Percentiles rank a stretch among this genome's conserved stretches.
Evolutionary conservation across 1,140 invertebrate genomes (phyloP).

Genomic region (Megathymus violae): DNA sequence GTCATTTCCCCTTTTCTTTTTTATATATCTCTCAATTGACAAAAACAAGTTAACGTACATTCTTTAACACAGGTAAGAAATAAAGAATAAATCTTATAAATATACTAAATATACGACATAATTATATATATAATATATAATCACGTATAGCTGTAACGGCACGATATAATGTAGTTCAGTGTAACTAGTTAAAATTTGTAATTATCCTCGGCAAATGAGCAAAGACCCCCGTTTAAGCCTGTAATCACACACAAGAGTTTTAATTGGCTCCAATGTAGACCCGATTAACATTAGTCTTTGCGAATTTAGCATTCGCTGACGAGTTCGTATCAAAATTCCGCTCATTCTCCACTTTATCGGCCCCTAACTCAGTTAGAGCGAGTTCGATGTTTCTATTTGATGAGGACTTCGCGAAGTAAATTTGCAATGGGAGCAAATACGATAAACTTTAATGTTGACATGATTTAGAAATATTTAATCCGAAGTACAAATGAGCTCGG

Average conservation of each 20-base stretch:
- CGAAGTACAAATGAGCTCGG: slow-evolving; percentile 17
- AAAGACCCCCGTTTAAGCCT: background rate
- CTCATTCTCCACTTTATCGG: slow-evolving; percentile 43
- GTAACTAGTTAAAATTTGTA: background rate
- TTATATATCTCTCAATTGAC: no score
- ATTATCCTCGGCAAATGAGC: background rate
- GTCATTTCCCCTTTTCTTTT: no score
- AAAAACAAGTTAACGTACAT: no score
- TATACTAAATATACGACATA: no score
- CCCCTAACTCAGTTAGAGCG: slow-evolving; percentile 37
- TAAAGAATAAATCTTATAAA: no score
- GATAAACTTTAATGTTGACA: slow-evolving; percentile 44
- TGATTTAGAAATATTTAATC: slow-evolving; percentile 41
- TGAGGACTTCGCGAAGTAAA: slow-evolving; percentile 44
- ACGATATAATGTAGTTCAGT: background rate
- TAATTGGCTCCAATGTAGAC: slow-evolving; percentile 27
- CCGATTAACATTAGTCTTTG: slow-evolving; percentile 30
- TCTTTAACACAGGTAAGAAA: no score
- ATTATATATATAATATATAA: background rate
- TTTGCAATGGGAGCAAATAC: slow-evolving; percentile 39
- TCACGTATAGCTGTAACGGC: background rate
- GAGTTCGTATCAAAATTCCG: slow-evolving; percentile 40
- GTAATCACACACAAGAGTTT: slow-evolving; percentile 14
- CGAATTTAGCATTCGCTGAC: slow-evolving; percentile 29
- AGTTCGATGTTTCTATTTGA: slow-evolving; percentile 41